phyloP scores from a whole-genome alignment of 2,888 invertebrate genomes.

The Platerodrilus igneus region DNA sequence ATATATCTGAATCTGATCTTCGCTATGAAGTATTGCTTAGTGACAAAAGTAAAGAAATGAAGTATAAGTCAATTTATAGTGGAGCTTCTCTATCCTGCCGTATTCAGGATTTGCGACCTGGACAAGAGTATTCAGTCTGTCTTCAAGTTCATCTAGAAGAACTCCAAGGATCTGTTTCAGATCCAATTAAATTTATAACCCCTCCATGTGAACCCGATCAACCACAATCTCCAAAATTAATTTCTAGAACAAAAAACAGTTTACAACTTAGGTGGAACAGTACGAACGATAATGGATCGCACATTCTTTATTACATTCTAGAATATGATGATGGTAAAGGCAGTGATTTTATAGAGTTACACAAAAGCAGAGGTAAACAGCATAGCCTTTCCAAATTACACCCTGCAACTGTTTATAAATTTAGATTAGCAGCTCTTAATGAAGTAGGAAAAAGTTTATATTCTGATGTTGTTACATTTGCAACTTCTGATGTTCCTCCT shows the following conservation, averaged over 20 bases:
- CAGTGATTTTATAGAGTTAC: conserved; percentile 67
- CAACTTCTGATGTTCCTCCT: conserved; percentile 78
- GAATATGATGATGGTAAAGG: conserved; percentile 72
- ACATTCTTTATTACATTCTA: conserved; percentile 69
- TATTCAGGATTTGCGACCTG: conserved; percentile 80
- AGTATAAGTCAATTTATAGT: conserved; percentile 80
- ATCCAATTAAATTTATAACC: conserved; percentile 75
- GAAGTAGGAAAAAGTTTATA: conserved; percentile 71
- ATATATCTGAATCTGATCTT: conserved; percentile 60
- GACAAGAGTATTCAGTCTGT: conserved; percentile 82
- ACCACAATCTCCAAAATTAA: conserved; percentile 67
- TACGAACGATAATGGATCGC: conserved; percentile 74
- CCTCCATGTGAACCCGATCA: conserved; percentile 76
- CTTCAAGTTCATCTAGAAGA: conserved; percentile 73
- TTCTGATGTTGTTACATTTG: conserved; percentile 63
- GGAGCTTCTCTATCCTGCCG: conserved; percentile 72
- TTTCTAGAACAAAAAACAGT: conserved; percentile 65
- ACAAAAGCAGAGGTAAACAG: conserved; percentile 69
- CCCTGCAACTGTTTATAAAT: conserved; percentile 74
- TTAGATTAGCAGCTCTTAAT: conserved; percentile 80
- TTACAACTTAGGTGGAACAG: conserved; percentile 68
- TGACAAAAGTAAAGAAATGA: conserved; percentile 72
- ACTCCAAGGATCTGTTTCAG: conserved; percentile 69
- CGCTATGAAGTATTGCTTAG: conserved; percentile 78
- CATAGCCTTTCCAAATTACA: conserved; percentile 70